Base-by-base conservation (phyloP, 2,113 vertebrate species). In the Tetrax tetrax region DNA sequence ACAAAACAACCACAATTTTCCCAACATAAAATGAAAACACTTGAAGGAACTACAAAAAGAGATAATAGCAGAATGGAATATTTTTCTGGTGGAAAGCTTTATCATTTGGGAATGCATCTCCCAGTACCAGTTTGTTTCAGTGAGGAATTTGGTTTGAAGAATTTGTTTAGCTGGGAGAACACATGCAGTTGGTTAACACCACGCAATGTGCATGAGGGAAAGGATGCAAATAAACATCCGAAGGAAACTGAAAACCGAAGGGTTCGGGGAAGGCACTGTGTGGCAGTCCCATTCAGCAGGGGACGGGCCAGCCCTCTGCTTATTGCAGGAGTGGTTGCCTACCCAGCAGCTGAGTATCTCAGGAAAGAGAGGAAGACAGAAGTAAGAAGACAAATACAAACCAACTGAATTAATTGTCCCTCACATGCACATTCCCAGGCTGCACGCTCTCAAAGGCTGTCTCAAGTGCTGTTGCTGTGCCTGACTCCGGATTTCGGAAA, bases 171-270 rank as follows among this genome's bases (percentile, higher is more conserved):
- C 65, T 59, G 21, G 47, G 59, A 60, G 57, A 59, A 77, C 43
- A 45, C 31, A 10, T 0, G 29, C 71, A 29, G 76, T 7, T 51
- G 47, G 21, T 27, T 59, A 16, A 37, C 50, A 3, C 28, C 12
- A 8, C 0, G 5, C 21, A 0, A 19, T 38, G 61, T 4, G 24
- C 2, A 10, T 2, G 29, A 24, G 3, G 50, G 65, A 53, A 47
- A 65, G 13, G 78, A 19, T 12, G 88, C 63, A 90, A 9, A 47
- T 4, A 25, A 75, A 33, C 45, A 41, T 4, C 53, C 83, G 70
- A 28, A 65, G 71, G 70, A 47, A 50, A 53, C 1, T 10, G 1
- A 22, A 47, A 50, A 53, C 1, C 11, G 1, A 24, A 45, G 74
- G 38, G 33, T 7, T 28, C 21, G 6, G 59, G 76, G 68, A 54